These are phyloP conservation scores for Arctia plantaginis DNA, from an alignment of 2,888 invertebrate genomes.

Conservation along the genomic window DNA sequence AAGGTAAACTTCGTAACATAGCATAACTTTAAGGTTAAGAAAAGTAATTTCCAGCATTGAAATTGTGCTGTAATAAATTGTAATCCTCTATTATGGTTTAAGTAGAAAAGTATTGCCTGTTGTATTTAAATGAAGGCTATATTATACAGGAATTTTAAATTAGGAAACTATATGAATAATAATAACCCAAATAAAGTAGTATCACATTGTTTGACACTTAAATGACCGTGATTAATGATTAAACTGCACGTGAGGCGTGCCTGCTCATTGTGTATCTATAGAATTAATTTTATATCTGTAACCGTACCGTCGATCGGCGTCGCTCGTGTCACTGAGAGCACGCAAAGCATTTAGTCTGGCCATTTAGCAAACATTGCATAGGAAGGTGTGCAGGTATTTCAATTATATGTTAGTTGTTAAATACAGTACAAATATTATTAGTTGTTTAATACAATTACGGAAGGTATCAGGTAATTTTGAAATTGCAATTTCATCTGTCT, in stretches of 20 bases:
- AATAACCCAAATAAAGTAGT: background rate
- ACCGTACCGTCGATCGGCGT: conserved; percentile 19
- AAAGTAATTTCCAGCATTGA: too few relatives aligned
- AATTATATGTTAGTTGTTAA: background rate
- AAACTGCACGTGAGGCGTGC: conserved; percentile 43
- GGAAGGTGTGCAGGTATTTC: background rate
- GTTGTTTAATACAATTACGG: too few relatives aligned
- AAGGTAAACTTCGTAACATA: too few relatives aligned
- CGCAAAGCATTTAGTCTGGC: conserved; percentile 1
- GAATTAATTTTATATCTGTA: conserved; percentile 30
- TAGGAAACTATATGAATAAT: background rate
- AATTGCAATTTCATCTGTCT: background rate
- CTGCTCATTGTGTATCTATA: conserved; percentile 32
- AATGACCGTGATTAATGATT: conserved; percentile 34
- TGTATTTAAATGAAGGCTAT: too few relatives aligned
- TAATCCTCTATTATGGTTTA: too few relatives aligned
- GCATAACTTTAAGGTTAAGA: too few relatives aligned
- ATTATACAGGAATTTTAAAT: background rate
- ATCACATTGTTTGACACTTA: conserved; percentile 27
- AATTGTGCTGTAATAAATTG: too few relatives aligned
- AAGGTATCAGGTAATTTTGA: background rate
- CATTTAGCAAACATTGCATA: background rate
- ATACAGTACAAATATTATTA: too few relatives aligned
- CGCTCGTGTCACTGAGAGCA: background rate
- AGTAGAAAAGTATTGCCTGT: too few relatives aligned